A percentile compares a stretch with the other conserved stretches of the same genome.
Conservation (phyloP, 2,113 vertebrate species). For the Ictalurus punctatus region DNA sequence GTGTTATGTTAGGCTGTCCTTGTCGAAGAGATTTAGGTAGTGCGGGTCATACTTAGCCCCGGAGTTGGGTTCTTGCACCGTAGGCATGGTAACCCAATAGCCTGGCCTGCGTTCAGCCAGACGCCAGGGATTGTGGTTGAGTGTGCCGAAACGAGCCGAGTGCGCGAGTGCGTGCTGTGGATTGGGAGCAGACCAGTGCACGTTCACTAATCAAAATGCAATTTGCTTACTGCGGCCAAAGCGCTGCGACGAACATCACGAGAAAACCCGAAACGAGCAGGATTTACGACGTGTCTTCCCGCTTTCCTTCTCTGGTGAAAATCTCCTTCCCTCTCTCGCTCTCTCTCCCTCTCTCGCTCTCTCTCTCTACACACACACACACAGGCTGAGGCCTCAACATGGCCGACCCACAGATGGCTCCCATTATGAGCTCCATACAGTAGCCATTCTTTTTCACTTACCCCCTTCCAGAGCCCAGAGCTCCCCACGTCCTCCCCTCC, state of each 20-base stretch:
- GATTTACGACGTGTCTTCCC: conserved; percentile 71
- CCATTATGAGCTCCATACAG: conserved; percentile 83
- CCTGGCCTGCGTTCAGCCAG: conserved; percentile 23
- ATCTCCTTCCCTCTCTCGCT: conserved; percentile 48
- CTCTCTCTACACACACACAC: not conserved
- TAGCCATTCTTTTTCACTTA: conserved; percentile 91
- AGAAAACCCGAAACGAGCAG: conserved; percentile 61
- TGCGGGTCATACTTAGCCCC: conserved; percentile 1
- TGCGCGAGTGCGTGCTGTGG: conserved; percentile 32
- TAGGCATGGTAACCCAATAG: conserved; percentile 25
- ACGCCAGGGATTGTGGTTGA: conserved; percentile 29
- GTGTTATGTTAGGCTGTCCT: not conserved
- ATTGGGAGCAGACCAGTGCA: conserved; percentile 33
- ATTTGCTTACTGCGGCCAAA: conserved; percentile 58
- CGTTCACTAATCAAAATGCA: conserved; percentile 64
- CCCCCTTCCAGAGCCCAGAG: conserved; percentile 54
- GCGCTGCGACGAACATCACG: conserved; percentile 51
- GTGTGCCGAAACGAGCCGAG: not conserved
- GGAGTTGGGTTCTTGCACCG: not conserved
- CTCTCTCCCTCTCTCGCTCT: conserved; percentile 22
- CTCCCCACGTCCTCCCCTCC: conserved; percentile 52
- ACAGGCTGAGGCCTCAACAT: conserved; percentile 60
- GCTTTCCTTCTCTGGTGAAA: conserved; percentile 64
- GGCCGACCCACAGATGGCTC: conserved; percentile 87
- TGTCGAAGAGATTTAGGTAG: conserved; percentile 21